phyloP scores from a whole-genome alignment of 2,797 vertebrate genomes.

The Syndactyla subalaris region DNA sequence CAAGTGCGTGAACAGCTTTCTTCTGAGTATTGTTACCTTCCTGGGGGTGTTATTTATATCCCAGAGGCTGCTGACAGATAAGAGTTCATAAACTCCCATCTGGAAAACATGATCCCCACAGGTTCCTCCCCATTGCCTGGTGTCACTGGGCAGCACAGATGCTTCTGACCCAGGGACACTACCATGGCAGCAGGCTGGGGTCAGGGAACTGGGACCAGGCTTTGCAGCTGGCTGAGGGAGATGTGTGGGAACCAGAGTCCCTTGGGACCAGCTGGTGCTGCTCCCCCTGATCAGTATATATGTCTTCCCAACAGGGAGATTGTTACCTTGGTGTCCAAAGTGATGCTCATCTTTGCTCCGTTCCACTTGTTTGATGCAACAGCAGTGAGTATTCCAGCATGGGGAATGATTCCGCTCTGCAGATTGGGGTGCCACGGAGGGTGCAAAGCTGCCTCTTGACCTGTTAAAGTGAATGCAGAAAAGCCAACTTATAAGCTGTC shows the following conservation, averaged over 20 bases:
- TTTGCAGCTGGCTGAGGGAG: background rate
- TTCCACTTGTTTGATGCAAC: constrained; percentile 76
- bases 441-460: background rate
- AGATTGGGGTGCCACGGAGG: background rate
- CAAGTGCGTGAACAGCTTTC: constrained; percentile 60
- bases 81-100: background rate
- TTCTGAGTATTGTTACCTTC: background rate
- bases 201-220: background rate
- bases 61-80: background rate
- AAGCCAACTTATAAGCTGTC: background rate
- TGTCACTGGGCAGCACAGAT: background rate
- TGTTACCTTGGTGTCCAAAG: constrained; percentile 72
- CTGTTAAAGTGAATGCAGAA: background rate
- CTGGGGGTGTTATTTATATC: background rate
- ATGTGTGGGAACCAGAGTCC: background rate
- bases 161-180: background rate
- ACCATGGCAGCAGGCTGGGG: background rate
- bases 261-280: background rate
- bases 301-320: constrained; percentile 64
- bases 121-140: background rate
- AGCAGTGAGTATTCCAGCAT: constrained; percentile 68
- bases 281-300: background rate
- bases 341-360: constrained; percentile 69
- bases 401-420: background rate
- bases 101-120: background rate